A percentile compares a stretch with the other conserved stretches of the same genome.
phyloP scores from a whole-genome alignment of 1,140 invertebrate genomes.

The Ylistrum balloti region DNA sequence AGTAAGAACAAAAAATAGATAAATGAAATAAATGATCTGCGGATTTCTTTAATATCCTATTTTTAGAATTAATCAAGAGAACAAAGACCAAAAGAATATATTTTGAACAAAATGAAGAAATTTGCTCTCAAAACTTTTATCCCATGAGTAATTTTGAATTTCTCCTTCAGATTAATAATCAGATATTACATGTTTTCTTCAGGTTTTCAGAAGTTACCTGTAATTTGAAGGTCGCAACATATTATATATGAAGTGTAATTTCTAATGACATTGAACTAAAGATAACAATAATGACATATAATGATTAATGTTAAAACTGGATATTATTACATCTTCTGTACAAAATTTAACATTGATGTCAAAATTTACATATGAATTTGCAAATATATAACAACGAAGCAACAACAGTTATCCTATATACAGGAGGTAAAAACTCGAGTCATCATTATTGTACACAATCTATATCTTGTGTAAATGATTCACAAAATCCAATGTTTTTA shows the following conservation, averaged over 20 bases:
- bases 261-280: neutral
- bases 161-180: neutral
- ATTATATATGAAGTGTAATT: neutral
- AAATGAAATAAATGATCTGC: neutral
- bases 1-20: neutral
- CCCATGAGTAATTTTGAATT: too few species aligned
- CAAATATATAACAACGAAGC: slow-evolving; percentile 34
- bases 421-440: slow-evolving; percentile 9
- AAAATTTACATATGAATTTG: slow-evolving; percentile 30
- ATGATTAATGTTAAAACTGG: slow-evolving; percentile 27
- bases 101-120: too few species aligned
- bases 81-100: too few species aligned
- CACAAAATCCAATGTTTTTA: too few species aligned
- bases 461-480: too few species aligned
- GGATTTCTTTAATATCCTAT: neutral
- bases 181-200: neutral
- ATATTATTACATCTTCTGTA: slow-evolving; percentile 31
- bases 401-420: neutral
- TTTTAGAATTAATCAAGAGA: too few species aligned
- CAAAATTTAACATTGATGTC: slow-evolving; percentile 9
- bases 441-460: too few species aligned
- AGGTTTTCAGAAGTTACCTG: neutral
- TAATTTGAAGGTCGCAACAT: neutral
- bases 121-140: too few species aligned
- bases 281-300: neutral